Conservation (phyloP, 2,113 vertebrate species). For the Eublepharis macularius region DNA sequence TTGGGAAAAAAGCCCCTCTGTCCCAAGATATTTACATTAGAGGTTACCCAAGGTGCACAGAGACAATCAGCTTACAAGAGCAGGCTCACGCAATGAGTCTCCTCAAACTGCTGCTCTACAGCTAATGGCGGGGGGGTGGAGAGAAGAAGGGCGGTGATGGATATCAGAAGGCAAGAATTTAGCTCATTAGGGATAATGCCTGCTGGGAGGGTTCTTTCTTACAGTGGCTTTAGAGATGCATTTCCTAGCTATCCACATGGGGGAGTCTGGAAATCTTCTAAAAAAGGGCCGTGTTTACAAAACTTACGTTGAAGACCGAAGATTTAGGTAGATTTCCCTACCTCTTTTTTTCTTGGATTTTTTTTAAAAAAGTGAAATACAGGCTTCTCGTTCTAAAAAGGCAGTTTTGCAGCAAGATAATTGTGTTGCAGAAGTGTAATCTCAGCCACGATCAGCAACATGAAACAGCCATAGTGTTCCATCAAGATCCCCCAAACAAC, state of each 20-base stretch:
- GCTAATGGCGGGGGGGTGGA: neutral
- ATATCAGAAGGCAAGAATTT: neutral
- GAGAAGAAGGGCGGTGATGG: too few relatives aligned
- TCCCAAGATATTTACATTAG: neutral
- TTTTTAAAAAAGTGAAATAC: neutral
- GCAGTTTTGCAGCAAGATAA: too few relatives aligned
- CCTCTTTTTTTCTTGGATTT: too few relatives aligned
- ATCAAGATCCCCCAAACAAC: too few relatives aligned
- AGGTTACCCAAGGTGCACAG: neutral
- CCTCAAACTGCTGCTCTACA: neutral
- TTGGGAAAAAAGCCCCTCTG: neutral
- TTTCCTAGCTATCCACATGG: slow-evolving; percentile 68
- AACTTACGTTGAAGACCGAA: slow-evolving; percentile 43
- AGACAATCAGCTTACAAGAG: neutral
- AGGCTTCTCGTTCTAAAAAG: neutral
- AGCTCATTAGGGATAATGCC: slow-evolving; percentile 26
- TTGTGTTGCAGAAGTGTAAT: too few relatives aligned
- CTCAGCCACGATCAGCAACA: too few relatives aligned
- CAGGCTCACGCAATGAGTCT: neutral
- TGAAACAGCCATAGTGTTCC: too few relatives aligned
- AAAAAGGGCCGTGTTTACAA: slow-evolving; percentile 28
- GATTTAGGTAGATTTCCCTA: neutral
- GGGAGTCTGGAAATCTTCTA: slow-evolving; percentile 61
- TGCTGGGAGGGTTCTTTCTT: slow-evolving; percentile 12
- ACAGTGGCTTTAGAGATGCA: slow-evolving; percentile 23